Evolutionary conservation across 2,113 vertebrate species (phyloP).

Genomic region (Syngnathus floridae): DNA sequence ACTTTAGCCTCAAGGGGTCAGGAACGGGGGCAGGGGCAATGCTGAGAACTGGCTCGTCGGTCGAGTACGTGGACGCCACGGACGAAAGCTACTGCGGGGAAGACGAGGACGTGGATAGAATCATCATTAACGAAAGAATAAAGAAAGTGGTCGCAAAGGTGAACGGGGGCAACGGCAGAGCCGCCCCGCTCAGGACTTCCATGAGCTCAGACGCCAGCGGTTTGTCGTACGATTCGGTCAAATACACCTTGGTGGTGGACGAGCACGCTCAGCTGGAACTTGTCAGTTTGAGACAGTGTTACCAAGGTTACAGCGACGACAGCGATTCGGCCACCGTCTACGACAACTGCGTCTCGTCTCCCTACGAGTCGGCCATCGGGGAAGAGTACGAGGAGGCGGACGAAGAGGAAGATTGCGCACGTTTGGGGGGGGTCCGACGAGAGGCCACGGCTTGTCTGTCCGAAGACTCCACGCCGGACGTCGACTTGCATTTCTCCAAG

Average conservation of each 20-base stretch:
- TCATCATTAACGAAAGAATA: conserved; percentile 43
- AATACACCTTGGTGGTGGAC: conserved; percentile 95
- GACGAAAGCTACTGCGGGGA: conserved; percentile 60
- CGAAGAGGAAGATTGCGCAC: conserved; percentile 64
- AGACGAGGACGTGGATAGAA: conserved; percentile 61
- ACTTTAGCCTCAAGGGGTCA: conserved; percentile 51
- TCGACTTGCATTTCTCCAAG: conserved; percentile 88
- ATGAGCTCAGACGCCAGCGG: conserved; percentile 91
- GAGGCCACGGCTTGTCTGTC: conserved; percentile 81
- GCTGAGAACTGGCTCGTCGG: conserved; percentile 44
- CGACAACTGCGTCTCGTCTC: conserved; percentile 90
- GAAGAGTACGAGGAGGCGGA: conserved; percentile 91
- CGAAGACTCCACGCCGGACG: conserved; percentile 84
- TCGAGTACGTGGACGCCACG: conserved; percentile 63
- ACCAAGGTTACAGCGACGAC: conserved; percentile 91
- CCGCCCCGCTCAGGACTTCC: conserved; percentile 70
- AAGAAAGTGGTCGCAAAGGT: conserved; percentile 32
- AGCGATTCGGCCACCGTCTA: conserved; percentile 93
- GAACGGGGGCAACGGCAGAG: conserved; percentile 18
- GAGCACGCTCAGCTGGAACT: conserved; percentile 92
- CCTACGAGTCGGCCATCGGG: conserved; percentile 86
- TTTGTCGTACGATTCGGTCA: conserved; percentile 93
- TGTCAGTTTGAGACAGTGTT: conserved; percentile 90
- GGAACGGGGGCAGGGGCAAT: conserved; percentile 27
- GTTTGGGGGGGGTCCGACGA: conserved; percentile 55